Evolutionary conservation across 2,888 invertebrate species (phyloP), one percentile per base, ranked within the genome.

Genomic region (Volucella zonaria): DNA sequence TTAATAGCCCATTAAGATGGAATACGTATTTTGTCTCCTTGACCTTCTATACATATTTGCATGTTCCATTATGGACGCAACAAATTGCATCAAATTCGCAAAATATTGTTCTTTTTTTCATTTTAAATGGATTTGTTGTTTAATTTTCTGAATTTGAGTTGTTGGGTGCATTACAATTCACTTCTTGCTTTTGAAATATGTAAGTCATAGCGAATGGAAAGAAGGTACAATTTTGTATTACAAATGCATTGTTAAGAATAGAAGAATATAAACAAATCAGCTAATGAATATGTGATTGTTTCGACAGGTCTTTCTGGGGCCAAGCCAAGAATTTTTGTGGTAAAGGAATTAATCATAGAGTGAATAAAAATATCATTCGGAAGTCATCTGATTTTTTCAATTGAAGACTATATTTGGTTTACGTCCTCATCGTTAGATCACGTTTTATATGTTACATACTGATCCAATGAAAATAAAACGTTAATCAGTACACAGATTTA

Each of bases 301-400:
- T 59, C 15, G 14, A 10, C 9, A 52, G 10, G 18, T 47, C 38
- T 58, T 64, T 0, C 14, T 76, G 75, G 51, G 18, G 51, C 12
- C 43, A 45, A 59, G 67, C 75, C 75, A 76, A 45, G 11, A 51
- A 40, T 31, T 58, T 2, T 47, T 1, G 8, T 54, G 54, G 31
- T n/a, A 45, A 15, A 58, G 10, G 15, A 23, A 2, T 61, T 23
- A 12, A 43, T 61, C 59, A 59, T 2, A 23, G 1, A 23, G 4
- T 2, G 31, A 31, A 31, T 31, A 31, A 31, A 31, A 31, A 31
- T 6, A 31, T 31, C 31, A 31, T 31, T 31, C 31, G 31, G 6
- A 31, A 31, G 31, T 31, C 6, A 31, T 31, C 6, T 31, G 31
- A 31, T 0, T 6, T 31, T 6, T 31, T 23, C 18, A 31, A 31